phyloP scores from a whole-genome alignment of 2,888 invertebrate species.

The Cylloceria caligata region DNA sequence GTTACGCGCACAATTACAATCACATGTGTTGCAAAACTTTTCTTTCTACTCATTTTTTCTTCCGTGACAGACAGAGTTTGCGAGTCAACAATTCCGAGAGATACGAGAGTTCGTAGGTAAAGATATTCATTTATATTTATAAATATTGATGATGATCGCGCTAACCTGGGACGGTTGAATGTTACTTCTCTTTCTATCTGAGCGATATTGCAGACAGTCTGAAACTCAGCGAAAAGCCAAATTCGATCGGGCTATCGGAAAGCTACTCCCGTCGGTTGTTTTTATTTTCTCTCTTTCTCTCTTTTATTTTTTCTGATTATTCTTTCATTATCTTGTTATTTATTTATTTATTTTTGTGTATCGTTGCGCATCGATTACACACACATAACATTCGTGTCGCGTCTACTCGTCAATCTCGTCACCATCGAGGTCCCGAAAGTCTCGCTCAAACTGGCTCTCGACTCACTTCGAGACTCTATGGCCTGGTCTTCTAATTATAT shows the following conservation, averaged over 20 bases:
- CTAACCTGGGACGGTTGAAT: slow-evolving; percentile 81
- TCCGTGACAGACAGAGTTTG: slow-evolving; percentile 22
- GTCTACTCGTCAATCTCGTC: slow-evolving; percentile 62
- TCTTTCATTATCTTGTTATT: slow-evolving; percentile 22
- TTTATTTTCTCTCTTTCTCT: slow-evolving; percentile 19
- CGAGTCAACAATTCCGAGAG: slow-evolving; percentile 41
- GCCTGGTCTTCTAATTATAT: slow-evolving; percentile 73
- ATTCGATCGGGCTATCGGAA: slow-evolving; percentile 60
- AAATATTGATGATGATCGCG: slow-evolving; percentile 72
- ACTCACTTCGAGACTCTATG: slow-evolving; percentile 73
- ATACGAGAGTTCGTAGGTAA: slow-evolving; percentile 39
- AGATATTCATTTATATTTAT: slow-evolving; percentile 25
- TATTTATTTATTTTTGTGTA: slow-evolving; percentile 31
- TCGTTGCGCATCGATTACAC: slow-evolving; percentile 59
- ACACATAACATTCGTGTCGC: slow-evolving; percentile 39
- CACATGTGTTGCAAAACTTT: slow-evolving; percentile 14
- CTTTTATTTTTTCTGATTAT: slow-evolving; percentile 6
- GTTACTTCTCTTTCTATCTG: slow-evolving; percentile 74
- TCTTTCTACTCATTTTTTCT: background rate
- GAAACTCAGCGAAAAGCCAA: slow-evolving; percentile 77
- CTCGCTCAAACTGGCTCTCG: slow-evolving; percentile 71
- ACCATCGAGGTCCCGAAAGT: slow-evolving; percentile 72
- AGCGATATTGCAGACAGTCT: slow-evolving; percentile 78
- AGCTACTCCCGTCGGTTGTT: slow-evolving; percentile 52
- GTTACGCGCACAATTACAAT: slow-evolving; percentile 36